A percentile compares a stretch with the other conserved stretches of the same genome.
These are phyloP conservation scores for Neotoxoptera formosana DNA, from an alignment of 1,140 invertebrate species.

Conservation along the genomic window DNA sequence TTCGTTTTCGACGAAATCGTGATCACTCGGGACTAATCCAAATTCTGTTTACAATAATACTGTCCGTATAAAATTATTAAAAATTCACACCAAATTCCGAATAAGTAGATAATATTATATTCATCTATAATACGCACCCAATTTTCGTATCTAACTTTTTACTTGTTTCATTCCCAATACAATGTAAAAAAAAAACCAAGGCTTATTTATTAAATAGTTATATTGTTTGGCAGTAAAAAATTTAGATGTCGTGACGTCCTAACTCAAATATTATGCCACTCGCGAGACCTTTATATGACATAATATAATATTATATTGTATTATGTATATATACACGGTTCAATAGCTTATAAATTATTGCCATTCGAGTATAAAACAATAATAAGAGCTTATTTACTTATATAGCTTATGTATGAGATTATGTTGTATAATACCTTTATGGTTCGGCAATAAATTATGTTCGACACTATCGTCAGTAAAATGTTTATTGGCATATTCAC, in stretches of 20 bases:
- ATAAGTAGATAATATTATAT: neutral
- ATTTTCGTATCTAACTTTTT: neutral
- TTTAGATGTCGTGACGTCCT: neutral
- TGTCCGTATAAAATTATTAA: neutral
- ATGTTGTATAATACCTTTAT: neutral
- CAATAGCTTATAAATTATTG: neutral
- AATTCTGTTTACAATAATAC: neutral
- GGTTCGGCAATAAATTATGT: neutral
- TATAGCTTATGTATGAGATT: neutral
- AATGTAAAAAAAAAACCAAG: neutral
- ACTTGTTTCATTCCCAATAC: neutral
- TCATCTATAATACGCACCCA: neutral
- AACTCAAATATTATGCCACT: neutral
- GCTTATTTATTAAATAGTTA: neutral
- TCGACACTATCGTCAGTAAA: neutral
- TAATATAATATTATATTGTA: neutral
- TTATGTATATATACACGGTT: neutral
- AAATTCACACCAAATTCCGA: neutral
- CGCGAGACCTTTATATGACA: neutral
- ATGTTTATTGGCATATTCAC: neutral
- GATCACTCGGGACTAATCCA: neutral
- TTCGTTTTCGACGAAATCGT: neutral
- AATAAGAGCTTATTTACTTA: neutral
- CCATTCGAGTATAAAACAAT: neutral
- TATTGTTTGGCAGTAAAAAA: neutral